phyloP scores from a whole-genome alignment of 2,113 vertebrate species.

The Laterallus jamaicensis region DNA sequence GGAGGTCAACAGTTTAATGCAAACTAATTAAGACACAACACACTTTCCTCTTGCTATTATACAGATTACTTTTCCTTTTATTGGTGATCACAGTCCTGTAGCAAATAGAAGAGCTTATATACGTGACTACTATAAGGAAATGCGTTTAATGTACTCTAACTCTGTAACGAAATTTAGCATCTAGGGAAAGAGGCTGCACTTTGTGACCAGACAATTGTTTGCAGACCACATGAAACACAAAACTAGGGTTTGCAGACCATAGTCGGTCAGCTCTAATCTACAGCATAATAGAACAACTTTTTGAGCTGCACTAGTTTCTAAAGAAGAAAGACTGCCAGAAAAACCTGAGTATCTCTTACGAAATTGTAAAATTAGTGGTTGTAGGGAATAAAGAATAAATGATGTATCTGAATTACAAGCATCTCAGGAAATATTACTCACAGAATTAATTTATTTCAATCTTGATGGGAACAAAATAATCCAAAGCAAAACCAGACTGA shows the following conservation, averaged over 20 bases:
- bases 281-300: background rate
- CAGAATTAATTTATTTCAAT: slow-evolving; percentile 20
- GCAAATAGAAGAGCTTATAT: background rate
- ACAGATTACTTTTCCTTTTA: background rate
- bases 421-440: slow-evolving; percentile 24
- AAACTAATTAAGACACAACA: background rate
- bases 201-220: background rate
- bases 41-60: background rate
- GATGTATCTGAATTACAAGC: background rate
- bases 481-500: background rate
- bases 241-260: background rate
- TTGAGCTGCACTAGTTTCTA: background rate
- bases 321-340: background rate
- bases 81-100: background rate
- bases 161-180: background rate
- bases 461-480: background rate
- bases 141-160: background rate
- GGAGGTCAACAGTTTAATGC: background rate
- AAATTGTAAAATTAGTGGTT: background rate
- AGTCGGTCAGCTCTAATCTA: background rate
- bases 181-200: background rate
- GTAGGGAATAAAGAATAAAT: background rate
- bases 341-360: background rate
- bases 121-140: background rate
- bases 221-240: background rate